phyloP scores from a whole-genome alignment of 2,113 vertebrate species.

The Leptosomus discolor region DNA sequence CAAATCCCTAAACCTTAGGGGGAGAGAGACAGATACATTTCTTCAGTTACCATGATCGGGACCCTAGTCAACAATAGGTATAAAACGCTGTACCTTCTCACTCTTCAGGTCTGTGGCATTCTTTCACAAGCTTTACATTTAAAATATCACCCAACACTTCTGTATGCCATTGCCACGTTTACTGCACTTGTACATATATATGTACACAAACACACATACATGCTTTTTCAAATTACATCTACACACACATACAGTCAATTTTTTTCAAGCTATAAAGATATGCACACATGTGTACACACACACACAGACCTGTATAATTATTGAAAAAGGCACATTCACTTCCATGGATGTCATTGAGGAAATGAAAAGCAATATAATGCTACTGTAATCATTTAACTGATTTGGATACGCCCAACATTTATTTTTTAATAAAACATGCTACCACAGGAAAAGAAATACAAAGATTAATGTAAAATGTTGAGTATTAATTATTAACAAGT shows the following conservation, averaged over 20 bases:
- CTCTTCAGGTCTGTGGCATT: neutral
- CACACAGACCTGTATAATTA: neutral
- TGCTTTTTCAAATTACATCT: neutral
- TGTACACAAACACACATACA: neutral
- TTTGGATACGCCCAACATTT: neutral
- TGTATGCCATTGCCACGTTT: neutral
- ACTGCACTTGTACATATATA: neutral
- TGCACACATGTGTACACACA: accelerated
- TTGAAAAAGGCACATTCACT: neutral
- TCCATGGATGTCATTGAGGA: neutral
- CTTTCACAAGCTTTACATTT: neutral
- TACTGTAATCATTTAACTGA: neutral
- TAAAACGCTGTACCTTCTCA: neutral
- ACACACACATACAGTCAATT: neutral
- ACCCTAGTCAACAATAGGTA: neutral
- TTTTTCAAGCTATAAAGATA: neutral
- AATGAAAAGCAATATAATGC: neutral
- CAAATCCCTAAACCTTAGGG: neutral
- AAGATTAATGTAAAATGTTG: neutral
- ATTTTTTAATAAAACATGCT: conserved; percentile 15
- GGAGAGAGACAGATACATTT: neutral
- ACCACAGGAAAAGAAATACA: neutral
- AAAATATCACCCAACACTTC: neutral
- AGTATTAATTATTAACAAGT: conserved; percentile 42
- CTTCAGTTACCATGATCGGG: neutral